Percentiles rank a stretch among this genome's conserved stretches.
Evolutionary conservation across 2,797 vertebrate genomes (phyloP).

Genomic region (Eulemur albifrons): DNA sequence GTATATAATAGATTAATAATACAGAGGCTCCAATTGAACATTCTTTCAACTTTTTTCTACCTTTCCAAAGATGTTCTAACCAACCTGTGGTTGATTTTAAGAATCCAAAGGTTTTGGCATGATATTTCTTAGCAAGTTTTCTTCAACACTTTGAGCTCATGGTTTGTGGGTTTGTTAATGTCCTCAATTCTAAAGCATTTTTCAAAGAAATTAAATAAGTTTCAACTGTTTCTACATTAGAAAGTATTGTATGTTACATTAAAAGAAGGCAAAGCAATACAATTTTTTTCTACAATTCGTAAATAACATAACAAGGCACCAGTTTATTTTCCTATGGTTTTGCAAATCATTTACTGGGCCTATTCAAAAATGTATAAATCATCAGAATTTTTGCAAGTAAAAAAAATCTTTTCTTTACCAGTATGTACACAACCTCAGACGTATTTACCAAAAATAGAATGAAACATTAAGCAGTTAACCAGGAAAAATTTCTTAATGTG

Average conservation of each 20-base stretch:
- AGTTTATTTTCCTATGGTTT: neutral
- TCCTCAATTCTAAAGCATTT: neutral
- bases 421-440: neutral
- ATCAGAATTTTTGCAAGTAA: constrained; percentile 17
- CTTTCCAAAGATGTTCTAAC: neutral
- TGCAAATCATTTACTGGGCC: neutral
- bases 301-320: neutral
- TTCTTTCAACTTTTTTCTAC: neutral
- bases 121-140: neutral
- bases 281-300: neutral
- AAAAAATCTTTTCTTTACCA: neutral
- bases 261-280: neutral
- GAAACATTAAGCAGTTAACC: neutral
- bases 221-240: neutral
- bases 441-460: neutral
- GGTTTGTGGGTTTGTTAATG: neutral
- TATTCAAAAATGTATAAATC: neutral
- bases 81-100: neutral
- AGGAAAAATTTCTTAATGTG: neutral
- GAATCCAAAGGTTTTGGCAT: neutral
- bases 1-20: neutral
- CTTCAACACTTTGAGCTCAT: neutral
- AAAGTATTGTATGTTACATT: neutral
- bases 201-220: constrained; percentile 20
- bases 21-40: neutral